Evolutionary conservation across 2,888 invertebrate genomes (phyloP).

Genomic region (Rhopalosiphum nymphaeae): DNA sequence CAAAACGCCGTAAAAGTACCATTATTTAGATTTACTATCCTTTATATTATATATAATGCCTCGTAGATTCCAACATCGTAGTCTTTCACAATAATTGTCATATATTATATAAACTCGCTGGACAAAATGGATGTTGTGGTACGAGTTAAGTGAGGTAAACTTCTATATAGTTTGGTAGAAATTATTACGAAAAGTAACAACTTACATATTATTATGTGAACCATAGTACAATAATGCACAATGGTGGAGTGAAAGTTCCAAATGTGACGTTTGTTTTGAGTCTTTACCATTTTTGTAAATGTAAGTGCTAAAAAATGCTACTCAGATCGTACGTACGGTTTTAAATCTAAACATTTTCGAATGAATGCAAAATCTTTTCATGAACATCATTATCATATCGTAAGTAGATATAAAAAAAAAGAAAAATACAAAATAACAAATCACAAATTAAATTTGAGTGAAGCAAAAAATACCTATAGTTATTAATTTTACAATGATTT

Average conservation of each 20-base stretch:
- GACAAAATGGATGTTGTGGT: not conserved
- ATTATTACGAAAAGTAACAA: constrained; percentile 11
- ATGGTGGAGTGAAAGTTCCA: not conserved
- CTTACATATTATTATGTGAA: not conserved
- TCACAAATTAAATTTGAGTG: too few species aligned
- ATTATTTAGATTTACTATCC: constrained; percentile 42
- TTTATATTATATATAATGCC: constrained; percentile 6
- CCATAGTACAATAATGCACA: not conserved
- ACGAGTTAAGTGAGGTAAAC: not conserved
- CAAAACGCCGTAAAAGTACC: constrained; percentile 40
- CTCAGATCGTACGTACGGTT: not conserved
- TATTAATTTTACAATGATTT: too few species aligned
- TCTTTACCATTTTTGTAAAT: not conserved
- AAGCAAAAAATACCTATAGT: too few species aligned
- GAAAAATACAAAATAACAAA: too few species aligned
- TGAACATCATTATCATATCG: not conserved
- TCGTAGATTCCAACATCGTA: not conserved
- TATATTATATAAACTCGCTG: not conserved
- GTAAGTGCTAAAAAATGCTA: not conserved
- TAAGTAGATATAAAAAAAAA: too few species aligned
- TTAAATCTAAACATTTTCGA: not conserved
- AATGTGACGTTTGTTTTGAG: not conserved
- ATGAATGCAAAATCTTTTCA: not conserved
- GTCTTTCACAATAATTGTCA: not conserved
- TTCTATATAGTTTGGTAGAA: not conserved